A percentile compares a stretch with the other conserved stretches of the same genome.
Evolutionary conservation across 1,140 invertebrate genomes (phyloP).

Genomic region (Lithobius niger): DNA sequence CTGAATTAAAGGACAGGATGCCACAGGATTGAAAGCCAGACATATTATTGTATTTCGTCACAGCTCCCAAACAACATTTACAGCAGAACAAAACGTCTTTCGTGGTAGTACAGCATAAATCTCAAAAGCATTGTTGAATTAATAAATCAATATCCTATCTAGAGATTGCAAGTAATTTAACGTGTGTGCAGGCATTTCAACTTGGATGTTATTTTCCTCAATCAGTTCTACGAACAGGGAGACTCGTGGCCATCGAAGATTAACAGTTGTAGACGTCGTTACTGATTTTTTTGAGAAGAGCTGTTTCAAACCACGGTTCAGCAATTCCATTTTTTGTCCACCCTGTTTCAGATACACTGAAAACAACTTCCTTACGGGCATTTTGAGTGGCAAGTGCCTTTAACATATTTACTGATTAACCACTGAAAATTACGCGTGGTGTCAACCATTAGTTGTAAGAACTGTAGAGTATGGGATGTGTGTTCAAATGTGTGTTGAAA

Average conservation of each 20-base stretch:
- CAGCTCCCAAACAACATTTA: not conserved
- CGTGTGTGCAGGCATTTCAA: slow-evolving; percentile 14
- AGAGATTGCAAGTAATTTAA: slow-evolving; percentile 10
- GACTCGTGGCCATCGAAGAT: slow-evolving; percentile 14
- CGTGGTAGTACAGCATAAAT: too few species aligned
- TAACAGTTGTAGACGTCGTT: slow-evolving; percentile 7
- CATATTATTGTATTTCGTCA: not conserved
- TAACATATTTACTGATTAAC: not conserved
- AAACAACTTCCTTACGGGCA: not conserved
- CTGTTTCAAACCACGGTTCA: not conserved
- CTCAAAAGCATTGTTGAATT: not conserved
- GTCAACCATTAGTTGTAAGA: not conserved
- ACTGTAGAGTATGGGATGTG: too few species aligned
- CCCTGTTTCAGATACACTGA: not conserved
- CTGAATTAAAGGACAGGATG: too few species aligned
- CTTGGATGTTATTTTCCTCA: slow-evolving; percentile 9
- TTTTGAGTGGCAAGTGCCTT: not conserved
- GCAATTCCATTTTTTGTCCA: slow-evolving; percentile 1
- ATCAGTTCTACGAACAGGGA: slow-evolving; percentile 12
- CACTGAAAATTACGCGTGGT: not conserved
- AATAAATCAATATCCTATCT: not conserved
- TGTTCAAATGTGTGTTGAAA: too few species aligned
- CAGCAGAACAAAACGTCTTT: too few species aligned
- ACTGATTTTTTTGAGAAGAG: slow-evolving; percentile 4
- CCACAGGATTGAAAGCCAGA: not conserved